Base-by-base conservation (phyloP, 2,888 invertebrate species). In the Pollenia angustigena region DNA sequence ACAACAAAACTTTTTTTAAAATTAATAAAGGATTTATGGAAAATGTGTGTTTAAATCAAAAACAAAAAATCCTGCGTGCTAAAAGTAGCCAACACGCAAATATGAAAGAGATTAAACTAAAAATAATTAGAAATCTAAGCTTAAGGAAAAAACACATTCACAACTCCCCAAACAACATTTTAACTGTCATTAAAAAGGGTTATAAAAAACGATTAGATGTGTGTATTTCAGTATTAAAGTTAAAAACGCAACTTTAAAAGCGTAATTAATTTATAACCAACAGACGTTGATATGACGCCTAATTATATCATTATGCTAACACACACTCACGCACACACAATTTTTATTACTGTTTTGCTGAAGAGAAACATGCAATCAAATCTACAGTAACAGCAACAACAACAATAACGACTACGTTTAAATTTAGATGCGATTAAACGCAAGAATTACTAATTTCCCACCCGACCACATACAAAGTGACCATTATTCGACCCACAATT, bases 371-470 rank as follows among this genome's bases (percentile, higher is more conserved):
- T 81, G 86, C 83, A 84, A 84, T 75, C 42, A 80, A 54, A 72
- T 60, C 69, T 74, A 62, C 58, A 72, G 18, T 48, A 50, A 78
- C 54, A 52, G 62, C 58, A 72, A 40, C 54, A 44, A 78, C 54
- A 48, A 64, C 80, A 79, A 69, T 74, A 83, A 69, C 79, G 79
- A 50, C 78, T 62, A 56, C 64, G 76, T 75, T 81, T 81, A 80
- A 69, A 56, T 64, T 80, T 62, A 66, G 58, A 76, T 76, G 48
- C 58, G 74, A 83, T 83, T 83, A 80, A 76, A 79, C 79, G 58
- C 79, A 83, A 80, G 80, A 80, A 86, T 83, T 64, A 82, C 80
- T 71, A 84, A 83, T 87, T 87, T 71, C 68, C 60, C 83, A 52
- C 62, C 52, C 66, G 80, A 80, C 56, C 82, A 71, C 82, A 78